A percentile compares a stretch with the other conserved stretches of the same genome.
These are phyloP conservation scores for Homarus americanus DNA, from an alignment of 1,140 invertebrate species.

Conservation along the genomic window DNA sequence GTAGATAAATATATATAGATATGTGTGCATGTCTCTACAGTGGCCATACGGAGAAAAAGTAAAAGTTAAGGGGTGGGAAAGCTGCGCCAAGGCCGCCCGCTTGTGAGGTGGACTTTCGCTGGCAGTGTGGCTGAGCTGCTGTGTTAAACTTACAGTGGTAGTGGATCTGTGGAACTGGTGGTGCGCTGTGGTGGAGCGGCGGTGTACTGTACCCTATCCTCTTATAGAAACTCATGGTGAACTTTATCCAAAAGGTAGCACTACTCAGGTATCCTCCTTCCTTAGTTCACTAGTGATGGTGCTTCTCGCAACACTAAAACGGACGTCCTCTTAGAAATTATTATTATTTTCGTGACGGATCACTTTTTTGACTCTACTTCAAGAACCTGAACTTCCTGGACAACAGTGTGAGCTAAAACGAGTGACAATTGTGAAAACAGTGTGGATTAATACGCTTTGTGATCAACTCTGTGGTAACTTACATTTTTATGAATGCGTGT, in stretches of 20 bases:
- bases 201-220: neutral
- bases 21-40: slow-evolving; percentile 16
- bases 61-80: slow-evolving; percentile 67
- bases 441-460: neutral
- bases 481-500: neutral
- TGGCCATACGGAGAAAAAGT: slow-evolving; percentile 52
- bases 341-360: neutral
- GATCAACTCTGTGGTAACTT: neutral
- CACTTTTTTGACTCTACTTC: neutral
- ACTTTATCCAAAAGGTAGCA: neutral
- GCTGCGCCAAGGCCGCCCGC: slow-evolving; percentile 59
- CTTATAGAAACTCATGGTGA: neutral
- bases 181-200: slow-evolving; percentile 25
- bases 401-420: neutral
- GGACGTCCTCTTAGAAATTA: neutral
- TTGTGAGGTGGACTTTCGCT: slow-evolving; percentile 66
- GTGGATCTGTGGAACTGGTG: slow-evolving; percentile 65
- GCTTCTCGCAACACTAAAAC: neutral
- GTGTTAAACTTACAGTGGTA: slow-evolving; percentile 64
- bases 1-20: slow-evolving; percentile 42
- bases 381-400: slow-evolving; percentile 5
- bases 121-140: slow-evolving; percentile 58
- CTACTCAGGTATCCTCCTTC: slow-evolving; percentile 13
- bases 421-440: slow-evolving; percentile 12
- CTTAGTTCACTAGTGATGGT: neutral